A percentile compares a stretch with the other conserved stretches of the same genome.
phyloP scores from a whole-genome alignment of 2,888 invertebrate genomes.

The Scrobipalpa costella region DNA sequence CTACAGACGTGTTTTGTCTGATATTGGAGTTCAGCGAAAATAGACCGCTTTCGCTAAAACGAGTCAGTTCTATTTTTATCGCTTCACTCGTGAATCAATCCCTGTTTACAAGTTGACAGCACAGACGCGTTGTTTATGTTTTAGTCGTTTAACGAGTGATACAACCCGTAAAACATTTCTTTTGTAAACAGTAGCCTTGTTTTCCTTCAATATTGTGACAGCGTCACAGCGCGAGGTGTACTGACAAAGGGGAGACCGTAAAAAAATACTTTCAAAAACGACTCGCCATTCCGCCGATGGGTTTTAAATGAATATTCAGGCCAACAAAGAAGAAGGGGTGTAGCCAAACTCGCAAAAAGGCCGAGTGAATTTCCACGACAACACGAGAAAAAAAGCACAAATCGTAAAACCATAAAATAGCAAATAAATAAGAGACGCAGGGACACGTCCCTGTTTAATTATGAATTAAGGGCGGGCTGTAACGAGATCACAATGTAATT shows the following conservation, averaged over 20 bases:
- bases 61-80: slow-evolving; percentile 15
- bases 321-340: slow-evolving; percentile 71
- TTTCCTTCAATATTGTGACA: slow-evolving; percentile 60
- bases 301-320: slow-evolving; percentile 77
- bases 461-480: slow-evolving; percentile 76
- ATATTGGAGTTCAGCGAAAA: slow-evolving; percentile 45
- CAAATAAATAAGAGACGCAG: slow-evolving; percentile 73
- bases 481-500: slow-evolving; percentile 80
- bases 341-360: slow-evolving; percentile 50
- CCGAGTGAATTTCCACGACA: slow-evolving; percentile 60
- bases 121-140: slow-evolving; percentile 12
- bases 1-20: slow-evolving; percentile 49
- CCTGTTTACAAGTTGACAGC: not conserved
- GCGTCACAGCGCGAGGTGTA: slow-evolving; percentile 59
- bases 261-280: slow-evolving; percentile 70
- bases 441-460: slow-evolving; percentile 78
- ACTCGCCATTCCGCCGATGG: slow-evolving; percentile 71
- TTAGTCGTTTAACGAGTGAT: slow-evolving; percentile 17
- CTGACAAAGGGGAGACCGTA: slow-evolving; percentile 58
- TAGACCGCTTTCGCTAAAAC: slow-evolving; percentile 28
- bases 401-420: slow-evolving; percentile 74
- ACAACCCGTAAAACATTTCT: slow-evolving; percentile 38
- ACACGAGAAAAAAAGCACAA: slow-evolving; percentile 55
- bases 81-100: not conserved
- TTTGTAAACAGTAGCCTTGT: slow-evolving; percentile 46